Evolutionary conservation across 2,797 vertebrate species (phyloP).

Genomic region (Gorsachius magnificus): DNA sequence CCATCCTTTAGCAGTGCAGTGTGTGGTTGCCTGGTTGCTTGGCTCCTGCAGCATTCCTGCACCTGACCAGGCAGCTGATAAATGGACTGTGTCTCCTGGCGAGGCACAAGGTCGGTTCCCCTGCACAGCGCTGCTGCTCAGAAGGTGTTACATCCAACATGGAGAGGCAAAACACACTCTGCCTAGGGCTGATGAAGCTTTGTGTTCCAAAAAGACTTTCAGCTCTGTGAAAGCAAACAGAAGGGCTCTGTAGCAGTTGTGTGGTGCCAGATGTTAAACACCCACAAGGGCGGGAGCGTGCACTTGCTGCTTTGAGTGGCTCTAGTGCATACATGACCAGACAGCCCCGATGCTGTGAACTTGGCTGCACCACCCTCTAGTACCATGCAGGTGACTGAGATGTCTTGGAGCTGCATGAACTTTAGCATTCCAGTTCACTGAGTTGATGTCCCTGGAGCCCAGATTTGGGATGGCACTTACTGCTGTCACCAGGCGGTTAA

Average conservation of each 20-base stretch:
- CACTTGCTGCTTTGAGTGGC: background rate
- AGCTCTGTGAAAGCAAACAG: background rate
- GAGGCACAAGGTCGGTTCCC: background rate
- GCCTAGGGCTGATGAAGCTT: background rate
- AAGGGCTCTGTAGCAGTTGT: background rate
- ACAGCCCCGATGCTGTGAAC: background rate
- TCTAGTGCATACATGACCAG: background rate
- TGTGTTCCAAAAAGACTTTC: background rate
- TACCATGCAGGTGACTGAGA: background rate
- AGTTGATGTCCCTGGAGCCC: background rate
- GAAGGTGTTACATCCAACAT: background rate
- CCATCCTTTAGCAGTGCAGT: background rate
- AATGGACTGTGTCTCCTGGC: background rate
- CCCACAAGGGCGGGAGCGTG: background rate
- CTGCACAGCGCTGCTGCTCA: background rate
- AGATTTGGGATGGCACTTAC: background rate
- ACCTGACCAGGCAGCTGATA: fast-evolving
- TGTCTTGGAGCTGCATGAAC: background rate
- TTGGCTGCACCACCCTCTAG: background rate
- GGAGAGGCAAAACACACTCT: background rate
- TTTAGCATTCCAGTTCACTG: background rate
- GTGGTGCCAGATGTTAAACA: background rate
- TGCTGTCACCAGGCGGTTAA: background rate
- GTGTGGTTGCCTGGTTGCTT: background rate
- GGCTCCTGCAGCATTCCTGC: background rate